Conservation (phyloP, 2,888 invertebrate genomes). For the Notodonta ziczac region DNA sequence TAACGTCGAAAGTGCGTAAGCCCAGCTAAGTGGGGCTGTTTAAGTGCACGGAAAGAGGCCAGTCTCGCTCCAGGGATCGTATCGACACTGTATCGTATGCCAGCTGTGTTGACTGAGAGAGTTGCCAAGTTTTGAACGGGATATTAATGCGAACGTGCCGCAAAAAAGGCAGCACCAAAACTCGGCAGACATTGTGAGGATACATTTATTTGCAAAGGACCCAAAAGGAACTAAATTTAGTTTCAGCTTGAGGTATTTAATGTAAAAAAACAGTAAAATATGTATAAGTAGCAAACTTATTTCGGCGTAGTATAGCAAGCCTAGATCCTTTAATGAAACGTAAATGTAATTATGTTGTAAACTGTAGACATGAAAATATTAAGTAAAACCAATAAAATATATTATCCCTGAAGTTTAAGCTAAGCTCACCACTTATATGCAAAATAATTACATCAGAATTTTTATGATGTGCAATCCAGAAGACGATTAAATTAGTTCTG, state of each 20-base stretch:
- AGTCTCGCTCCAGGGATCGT: conserved; percentile 11
- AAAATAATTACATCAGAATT: no score
- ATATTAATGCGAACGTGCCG: not conserved
- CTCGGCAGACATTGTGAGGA: not conserved
- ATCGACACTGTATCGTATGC: conserved; percentile 19
- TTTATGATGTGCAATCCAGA: not conserved
- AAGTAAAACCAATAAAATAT: no score
- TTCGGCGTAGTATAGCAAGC: no score
- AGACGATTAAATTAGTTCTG: not conserved
- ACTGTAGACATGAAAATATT: no score
- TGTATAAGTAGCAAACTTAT: no score
- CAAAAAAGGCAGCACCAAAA: not conserved
- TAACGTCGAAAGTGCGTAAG: conserved; percentile 14
- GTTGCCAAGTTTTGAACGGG: not conserved
- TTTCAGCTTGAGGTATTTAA: no score
- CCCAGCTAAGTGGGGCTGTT: conserved; percentile 25
- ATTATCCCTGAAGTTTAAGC: no score
- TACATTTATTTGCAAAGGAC: not conserved
- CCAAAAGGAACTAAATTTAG: not conserved
- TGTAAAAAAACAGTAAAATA: no score
- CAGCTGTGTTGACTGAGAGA: conserved; percentile 18
- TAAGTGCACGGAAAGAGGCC: conserved; percentile 33
- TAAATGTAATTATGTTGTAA: no score
- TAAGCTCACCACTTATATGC: no score
- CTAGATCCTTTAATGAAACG: no score